Base-by-base conservation (phyloP, 2,888 invertebrate genomes). In the Andrena dorsata region DNA sequence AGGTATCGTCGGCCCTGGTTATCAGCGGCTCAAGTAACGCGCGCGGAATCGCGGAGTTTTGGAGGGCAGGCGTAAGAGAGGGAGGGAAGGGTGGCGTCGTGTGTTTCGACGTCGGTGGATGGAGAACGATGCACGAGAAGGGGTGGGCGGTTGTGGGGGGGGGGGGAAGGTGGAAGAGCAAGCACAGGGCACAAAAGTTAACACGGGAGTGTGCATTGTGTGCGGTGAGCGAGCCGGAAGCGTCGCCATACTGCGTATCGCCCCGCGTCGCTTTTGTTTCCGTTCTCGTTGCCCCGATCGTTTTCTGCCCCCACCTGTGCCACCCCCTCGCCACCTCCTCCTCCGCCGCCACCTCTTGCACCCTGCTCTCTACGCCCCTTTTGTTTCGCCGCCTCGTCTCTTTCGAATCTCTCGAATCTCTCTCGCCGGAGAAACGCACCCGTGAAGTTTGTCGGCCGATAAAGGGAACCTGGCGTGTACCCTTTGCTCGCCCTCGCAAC, bases 141-240 rank as follows among this genome's bases (percentile, higher is more conserved):
- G 76, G 76, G 60, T 56, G 74, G 69, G 69, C 41, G 71, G 20
- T 32, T 26, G 41, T 51, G 20, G 51, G 70, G 51, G 77, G 78
- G 80, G 41, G 56, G 20, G 51, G 70, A 56, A 79, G 78, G 80
- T 79, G 76, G 83, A 80, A 68, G 82, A 82, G 75, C 82, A 82
- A 80, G 82, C 82, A 71, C 74, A 74, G 77, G 74, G 84, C 86
- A 90, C 86, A 88, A 86, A 91, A 92, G 92, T 92, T 92, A 92
- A 93, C 93, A 92, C 92, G 91, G 87, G 89, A 88, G 87, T 86
- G 90, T 85, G 92, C 92, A 93, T 94, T 93, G 93, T 94, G 92
- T 92, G 93, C 90, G 93, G 93, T 92, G 93, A 94, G 92, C 93
- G 93, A 93, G 91, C 93, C 93, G 93, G 93, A 94, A 93, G 91